phyloP scores from a whole-genome alignment of 1,140 invertebrate genomes.

The Calephelis virginiensis region DNA sequence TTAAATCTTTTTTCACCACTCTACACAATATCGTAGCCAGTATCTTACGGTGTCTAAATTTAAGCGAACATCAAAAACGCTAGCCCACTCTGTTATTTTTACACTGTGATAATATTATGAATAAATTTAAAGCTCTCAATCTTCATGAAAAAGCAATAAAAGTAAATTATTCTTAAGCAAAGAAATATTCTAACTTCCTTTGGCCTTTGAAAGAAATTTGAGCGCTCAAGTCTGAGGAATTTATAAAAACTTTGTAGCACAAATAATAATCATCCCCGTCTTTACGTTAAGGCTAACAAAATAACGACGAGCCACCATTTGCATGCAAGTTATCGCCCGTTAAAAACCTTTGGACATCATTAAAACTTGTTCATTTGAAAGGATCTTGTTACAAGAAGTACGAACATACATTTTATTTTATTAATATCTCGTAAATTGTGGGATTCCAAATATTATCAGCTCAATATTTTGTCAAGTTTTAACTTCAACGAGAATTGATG shows the following conservation, averaged over 20 bases:
- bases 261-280: slow-evolving; percentile 24
- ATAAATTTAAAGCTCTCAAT: slow-evolving; percentile 31
- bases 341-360: slow-evolving; percentile 42
- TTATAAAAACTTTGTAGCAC: slow-evolving; percentile 18
- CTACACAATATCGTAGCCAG: too few species aligned
- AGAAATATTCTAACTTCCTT: slow-evolving; percentile 19
- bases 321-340: slow-evolving; percentile 44
- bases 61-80: too few species aligned
- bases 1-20: too few species aligned
- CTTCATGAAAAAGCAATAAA: slow-evolving; percentile 23
- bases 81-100: too few species aligned
- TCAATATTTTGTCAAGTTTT: too few species aligned
- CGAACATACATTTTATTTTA: not conserved
- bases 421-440: too few species aligned
- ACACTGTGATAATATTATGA: slow-evolving; percentile 4
- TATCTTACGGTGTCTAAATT: too few species aligned
- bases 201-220: slow-evolving; percentile 21
- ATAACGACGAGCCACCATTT: slow-evolving; percentile 41
- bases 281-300: slow-evolving; percentile 18
- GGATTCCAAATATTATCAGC: too few species aligned
- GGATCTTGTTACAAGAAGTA: slow-evolving; percentile 3
- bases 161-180: slow-evolving; percentile 19
- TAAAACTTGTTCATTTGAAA: slow-evolving; percentile 43
- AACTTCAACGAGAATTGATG: too few species aligned
- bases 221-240: slow-evolving; percentile 8